phyloP scores from a whole-genome alignment of 1,140 invertebrate species.

The Streblospio benedicti region DNA sequence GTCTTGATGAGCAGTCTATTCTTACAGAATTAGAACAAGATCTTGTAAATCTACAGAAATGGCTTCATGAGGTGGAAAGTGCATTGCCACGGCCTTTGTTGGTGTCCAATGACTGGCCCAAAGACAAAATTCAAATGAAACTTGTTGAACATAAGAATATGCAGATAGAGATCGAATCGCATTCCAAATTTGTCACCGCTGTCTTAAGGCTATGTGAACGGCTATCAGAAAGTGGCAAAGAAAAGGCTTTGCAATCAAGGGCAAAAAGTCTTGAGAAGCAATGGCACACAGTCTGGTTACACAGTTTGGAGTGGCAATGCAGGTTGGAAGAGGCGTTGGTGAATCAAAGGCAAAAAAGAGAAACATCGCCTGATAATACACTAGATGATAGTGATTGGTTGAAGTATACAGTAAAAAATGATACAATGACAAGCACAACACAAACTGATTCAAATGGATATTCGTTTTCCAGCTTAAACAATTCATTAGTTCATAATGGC shows the following conservation, averaged over 20 bases:
- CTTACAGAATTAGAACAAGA: slow-evolving; percentile 33
- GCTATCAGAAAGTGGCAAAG: slow-evolving; percentile 30
- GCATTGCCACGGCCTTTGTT: slow-evolving; percentile 30
- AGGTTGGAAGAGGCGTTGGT: slow-evolving; percentile 59
- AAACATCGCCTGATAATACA: no score
- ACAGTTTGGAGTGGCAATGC: slow-evolving; percentile 81
- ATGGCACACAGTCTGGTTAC: slow-evolving; percentile 78
- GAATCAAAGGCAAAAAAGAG: no score
- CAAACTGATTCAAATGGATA: no score
- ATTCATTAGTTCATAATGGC: no score
- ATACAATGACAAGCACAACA: no score
- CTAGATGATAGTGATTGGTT: no score
- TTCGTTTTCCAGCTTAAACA: no score
- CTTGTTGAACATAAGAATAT: slow-evolving; percentile 50
- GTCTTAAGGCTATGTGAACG: slow-evolving; percentile 63
- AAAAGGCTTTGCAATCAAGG: slow-evolving; percentile 31
- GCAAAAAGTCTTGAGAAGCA: slow-evolving; percentile 64
- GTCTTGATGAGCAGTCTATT: slow-evolving; percentile 32
- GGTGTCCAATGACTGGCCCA: slow-evolving; percentile 31
- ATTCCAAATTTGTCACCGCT: slow-evolving; percentile 69
- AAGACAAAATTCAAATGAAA: slow-evolving; percentile 34
- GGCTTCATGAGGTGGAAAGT: slow-evolving; percentile 56
- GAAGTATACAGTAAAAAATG: no score
- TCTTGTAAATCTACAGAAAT: slow-evolving; percentile 52
- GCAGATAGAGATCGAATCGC: slow-evolving; percentile 73